Conservation (phyloP, 2,888 invertebrate genomes). For the Slavum lentiscoides region DNA sequence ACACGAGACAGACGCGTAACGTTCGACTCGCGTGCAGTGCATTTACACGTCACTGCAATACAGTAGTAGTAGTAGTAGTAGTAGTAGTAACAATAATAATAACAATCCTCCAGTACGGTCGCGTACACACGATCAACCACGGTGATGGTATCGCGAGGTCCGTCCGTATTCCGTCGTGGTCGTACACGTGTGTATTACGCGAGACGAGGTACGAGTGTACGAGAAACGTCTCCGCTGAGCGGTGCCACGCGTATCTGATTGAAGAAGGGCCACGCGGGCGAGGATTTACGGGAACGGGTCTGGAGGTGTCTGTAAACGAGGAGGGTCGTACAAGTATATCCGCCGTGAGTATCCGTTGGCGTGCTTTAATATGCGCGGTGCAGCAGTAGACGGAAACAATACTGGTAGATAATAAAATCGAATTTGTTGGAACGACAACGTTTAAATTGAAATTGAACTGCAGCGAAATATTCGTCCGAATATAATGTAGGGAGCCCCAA, state of each 20-base stretch:
- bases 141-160: background rate
- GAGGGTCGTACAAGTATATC: conserved; percentile 22
- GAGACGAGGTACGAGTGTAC: background rate
- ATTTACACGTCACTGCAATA: background rate
- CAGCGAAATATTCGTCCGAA: no score
- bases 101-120: no score
- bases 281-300: conserved; percentile 47
- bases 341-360: background rate
- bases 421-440: no score
- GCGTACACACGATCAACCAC: no score
- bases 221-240: no score
- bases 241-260: conserved; percentile 35
- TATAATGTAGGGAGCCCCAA: no score
- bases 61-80: no score
- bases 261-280: conserved; percentile 37
- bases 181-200: background rate
- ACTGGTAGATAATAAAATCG: no score
- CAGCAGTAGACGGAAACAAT: no score
- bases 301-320: conserved; percentile 50
- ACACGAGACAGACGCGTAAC: conserved; percentile 24
- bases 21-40: background rate
- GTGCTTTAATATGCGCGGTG: no score
- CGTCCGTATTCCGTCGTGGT: background rate
- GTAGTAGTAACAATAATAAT: no score
- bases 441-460: no score